phyloP scores from a whole-genome alignment of 1,140 invertebrate species.

The Drosophila willistoni region DNA sequence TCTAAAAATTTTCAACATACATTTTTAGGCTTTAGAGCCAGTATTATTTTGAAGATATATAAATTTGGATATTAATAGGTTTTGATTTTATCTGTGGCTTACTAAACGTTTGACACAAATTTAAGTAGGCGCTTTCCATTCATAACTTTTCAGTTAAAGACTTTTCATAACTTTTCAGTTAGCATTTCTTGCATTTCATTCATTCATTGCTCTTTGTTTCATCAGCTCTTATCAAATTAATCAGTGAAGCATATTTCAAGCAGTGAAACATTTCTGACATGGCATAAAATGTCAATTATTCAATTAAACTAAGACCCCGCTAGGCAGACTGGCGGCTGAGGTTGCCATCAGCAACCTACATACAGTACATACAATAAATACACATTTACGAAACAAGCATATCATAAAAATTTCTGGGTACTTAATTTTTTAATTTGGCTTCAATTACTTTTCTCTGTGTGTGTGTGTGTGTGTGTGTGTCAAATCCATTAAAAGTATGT shows the following conservation, averaged over 20 bases:
- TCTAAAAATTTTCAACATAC: no score
- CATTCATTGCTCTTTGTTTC: not conserved
- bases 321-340: not conserved
- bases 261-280: constrained; percentile 37
- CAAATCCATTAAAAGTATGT: constrained; percentile 66
- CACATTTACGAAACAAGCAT: constrained; percentile 11
- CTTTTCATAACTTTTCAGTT: no score
- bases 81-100: no score
- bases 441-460: constrained; percentile 1
- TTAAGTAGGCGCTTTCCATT: no score
- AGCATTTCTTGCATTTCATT: not conserved
- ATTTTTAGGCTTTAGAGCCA: no score
- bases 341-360: constrained; percentile 32
- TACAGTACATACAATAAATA: constrained; percentile 15
- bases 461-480: constrained; percentile 15
- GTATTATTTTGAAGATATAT: no score
- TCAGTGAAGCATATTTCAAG: constrained; percentile 37
- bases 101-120: no score
- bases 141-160: no score
- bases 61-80: no score
- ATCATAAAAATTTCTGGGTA: constrained; percentile 42
- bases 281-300: constrained; percentile 54
- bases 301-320: constrained; percentile 36
- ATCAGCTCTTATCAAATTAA: constrained; percentile 8
- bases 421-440: constrained; percentile 31